phyloP scores from a whole-genome alignment of 2,888 invertebrate genomes.

The Pinctada fucata region DNA sequence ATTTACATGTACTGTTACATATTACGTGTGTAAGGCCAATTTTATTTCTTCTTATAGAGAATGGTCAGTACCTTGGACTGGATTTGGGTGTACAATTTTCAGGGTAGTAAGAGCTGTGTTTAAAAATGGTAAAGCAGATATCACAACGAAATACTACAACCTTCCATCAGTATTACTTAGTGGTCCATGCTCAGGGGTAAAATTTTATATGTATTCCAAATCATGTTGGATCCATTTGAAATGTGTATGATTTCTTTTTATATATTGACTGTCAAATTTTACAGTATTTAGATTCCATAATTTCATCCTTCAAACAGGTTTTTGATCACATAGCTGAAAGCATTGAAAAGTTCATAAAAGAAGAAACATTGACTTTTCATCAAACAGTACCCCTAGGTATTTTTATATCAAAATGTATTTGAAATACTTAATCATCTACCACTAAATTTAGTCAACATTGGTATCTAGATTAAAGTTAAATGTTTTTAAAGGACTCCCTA shows the following conservation, averaged over 20 bases:
- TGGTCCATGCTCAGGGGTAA: slow-evolving; percentile 57
- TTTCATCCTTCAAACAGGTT: slow-evolving; percentile 72
- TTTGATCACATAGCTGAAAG: slow-evolving; percentile 88
- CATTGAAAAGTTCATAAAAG: slow-evolving; percentile 84
- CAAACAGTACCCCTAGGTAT: slow-evolving; percentile 83
- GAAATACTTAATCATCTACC: no score
- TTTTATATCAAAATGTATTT: no score
- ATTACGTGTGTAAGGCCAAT: not conserved
- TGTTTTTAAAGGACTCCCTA: no score
- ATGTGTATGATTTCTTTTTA: not conserved
- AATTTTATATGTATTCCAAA: slow-evolving; percentile 4
- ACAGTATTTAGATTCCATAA: slow-evolving; percentile 5
- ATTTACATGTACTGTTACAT: not conserved
- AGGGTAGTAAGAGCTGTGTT: slow-evolving; percentile 84
- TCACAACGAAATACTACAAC: slow-evolving; percentile 66
- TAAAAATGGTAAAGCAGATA: slow-evolving; percentile 63
- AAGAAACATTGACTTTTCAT: slow-evolving; percentile 80
- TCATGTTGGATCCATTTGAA: not conserved
- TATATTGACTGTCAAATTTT: no score
- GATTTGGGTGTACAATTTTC: slow-evolving; percentile 91
- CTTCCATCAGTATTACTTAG: slow-evolving; percentile 62
- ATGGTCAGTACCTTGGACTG: slow-evolving; percentile 85
- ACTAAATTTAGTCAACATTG: no score
- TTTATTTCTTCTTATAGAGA: slow-evolving; percentile 79
- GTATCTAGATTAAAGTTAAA: no score